Evolutionary conservation across 2,888 invertebrate genomes (phyloP).

Genomic region (Diarsia dahlii): DNA sequence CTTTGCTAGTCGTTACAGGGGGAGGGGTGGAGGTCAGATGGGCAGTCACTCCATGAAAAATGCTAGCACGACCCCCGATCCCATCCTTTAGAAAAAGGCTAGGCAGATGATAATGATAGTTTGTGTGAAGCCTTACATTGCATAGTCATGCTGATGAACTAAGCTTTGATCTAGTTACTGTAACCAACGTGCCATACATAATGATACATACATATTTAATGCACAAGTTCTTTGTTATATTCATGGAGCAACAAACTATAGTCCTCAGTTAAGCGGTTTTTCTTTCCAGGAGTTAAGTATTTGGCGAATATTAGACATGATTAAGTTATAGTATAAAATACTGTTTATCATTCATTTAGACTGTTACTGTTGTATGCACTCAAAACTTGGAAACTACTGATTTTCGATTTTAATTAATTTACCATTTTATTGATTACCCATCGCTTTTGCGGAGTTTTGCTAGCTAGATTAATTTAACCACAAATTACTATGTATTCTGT

Average conservation of each 20-base stretch:
- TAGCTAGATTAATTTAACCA: neutral
- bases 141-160: slow-evolving; percentile 36
- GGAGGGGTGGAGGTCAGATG: no score
- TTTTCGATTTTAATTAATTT: neutral
- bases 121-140: slow-evolving; percentile 30
- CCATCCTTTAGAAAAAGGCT: no score
- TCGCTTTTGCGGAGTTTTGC: neutral
- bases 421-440: no score
- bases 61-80: no score
- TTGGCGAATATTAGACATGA: neutral
- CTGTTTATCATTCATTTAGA: no score
- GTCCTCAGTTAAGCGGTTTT: neutral
- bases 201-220: slow-evolving; percentile 27
- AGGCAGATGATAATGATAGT: neutral
- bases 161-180: slow-evolving; percentile 40
- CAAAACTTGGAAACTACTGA: neutral
- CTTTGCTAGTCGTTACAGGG: no score
- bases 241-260: neutral
- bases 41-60: no score
- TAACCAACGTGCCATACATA: slow-evolving; percentile 26
- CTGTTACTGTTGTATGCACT: no score
- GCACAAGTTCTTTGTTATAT: slow-evolving; percentile 13
- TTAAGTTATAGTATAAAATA: neutral
- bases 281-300: neutral
- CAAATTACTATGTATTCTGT: neutral